Base-by-base conservation (phyloP, 1,140 invertebrate species). In the Orussus abietinus region DNA sequence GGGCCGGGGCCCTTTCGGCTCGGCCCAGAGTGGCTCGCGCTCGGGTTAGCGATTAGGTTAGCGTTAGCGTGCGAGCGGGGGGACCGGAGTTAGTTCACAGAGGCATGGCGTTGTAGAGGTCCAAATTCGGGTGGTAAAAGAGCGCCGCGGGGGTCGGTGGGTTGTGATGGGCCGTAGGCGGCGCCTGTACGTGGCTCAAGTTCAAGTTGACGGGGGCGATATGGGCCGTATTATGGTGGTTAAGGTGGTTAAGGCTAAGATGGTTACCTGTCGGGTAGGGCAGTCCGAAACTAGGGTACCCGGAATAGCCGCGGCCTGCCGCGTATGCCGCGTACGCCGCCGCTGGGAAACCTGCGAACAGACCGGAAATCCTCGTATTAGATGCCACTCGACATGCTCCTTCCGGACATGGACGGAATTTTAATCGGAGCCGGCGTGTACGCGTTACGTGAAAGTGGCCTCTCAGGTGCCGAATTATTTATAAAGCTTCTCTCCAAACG, bases 221-320 rank as follows among this genome's bases (percentile, higher is more conserved):
- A 55, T 70, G 67, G 57, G 63, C 59, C 57, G 65, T 62, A 64
- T 72, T 70, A 64, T 72, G 67, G 54, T 72, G 69, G 58, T 74
- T 75, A 66, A 76, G 66, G 54, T 76, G 74, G 64, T 77, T 77
- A 68, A 76, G 69, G 67, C 69, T 76, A 72, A 74, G 69, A 75
- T 82, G 80, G 84, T 91, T 92, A 93, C 91, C 91, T 92, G 90
- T 87, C 70, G 90, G 89, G 77, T 93, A 93, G 70, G 90, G 90
- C 76, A 93, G 89, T 81, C 90, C 90, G 79, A 93, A 93, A 83
- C 90, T 91, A 80, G 90, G 90, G 81, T 93, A 93, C 77, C 90
- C 89, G 75, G 89, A 91, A 80, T 92, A 94, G 64, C 90, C 87
- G 75, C 90, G 86, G 73, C 89, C 88, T 68, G 90, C 89, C 76